These are phyloP conservation scores for Drosophila helvetica DNA, from an alignment of 2,888 invertebrate genomes.

Conservation along the genomic window DNA sequence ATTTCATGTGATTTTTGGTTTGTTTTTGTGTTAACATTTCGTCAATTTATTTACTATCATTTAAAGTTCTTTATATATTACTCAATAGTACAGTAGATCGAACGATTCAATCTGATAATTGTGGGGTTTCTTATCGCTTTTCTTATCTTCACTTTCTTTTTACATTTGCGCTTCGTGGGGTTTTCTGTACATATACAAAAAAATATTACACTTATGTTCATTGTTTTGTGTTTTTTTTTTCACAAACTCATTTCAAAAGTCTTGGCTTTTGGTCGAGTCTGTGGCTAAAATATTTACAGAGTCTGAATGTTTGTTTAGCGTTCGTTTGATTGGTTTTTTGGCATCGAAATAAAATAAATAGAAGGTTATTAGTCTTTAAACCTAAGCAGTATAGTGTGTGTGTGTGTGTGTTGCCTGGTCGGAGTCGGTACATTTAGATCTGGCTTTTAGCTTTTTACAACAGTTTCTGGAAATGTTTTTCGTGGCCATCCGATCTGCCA, in stretches of 20 bases:
- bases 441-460: too few relatives aligned
- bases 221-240: conserved; percentile 10
- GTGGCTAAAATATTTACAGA: conserved; percentile 39
- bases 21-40: conserved; percentile 56
- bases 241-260: conserved; percentile 20
- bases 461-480: too few relatives aligned
- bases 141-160: conserved; percentile 10
- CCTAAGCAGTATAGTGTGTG: conserved; percentile 1
- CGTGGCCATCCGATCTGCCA: too few relatives aligned
- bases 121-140: not conserved
- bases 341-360: conserved; percentile 48
- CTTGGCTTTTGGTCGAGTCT: conserved; percentile 6
- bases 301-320: conserved; percentile 16
- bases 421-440: too few relatives aligned
- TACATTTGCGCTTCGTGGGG: conserved; percentile 22
- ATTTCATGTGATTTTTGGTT: too few relatives aligned
- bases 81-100: conserved; percentile 60
- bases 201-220: conserved; percentile 35
- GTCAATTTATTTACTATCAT: conserved; percentile 63
- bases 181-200: conserved; percentile 37
- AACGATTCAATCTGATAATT: conserved; percentile 47
- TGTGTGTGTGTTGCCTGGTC: too few relatives aligned
- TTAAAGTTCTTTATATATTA: conserved; percentile 57
- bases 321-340: conserved; percentile 35
- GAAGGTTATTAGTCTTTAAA: conserved; percentile 8